Base-by-base conservation (phyloP, 2,113 vertebrate genomes). In the Anoplopoma fimbria region DNA sequence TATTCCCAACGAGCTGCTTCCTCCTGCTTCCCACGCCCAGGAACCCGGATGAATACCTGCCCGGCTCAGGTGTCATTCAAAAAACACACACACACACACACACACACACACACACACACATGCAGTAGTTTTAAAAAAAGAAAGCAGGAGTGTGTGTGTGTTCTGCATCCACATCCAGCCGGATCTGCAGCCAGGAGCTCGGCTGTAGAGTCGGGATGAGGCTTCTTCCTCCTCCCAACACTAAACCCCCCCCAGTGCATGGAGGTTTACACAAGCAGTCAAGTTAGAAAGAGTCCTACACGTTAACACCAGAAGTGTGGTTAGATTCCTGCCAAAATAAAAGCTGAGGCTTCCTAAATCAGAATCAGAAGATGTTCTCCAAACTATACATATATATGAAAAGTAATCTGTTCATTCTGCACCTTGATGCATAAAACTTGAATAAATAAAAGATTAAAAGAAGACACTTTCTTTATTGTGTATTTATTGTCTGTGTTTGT, bases 1-100 rank as follows among this genome's bases (percentile, higher is more conserved):
- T 55, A 81, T 85, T 88, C 86, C 63, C 82, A 53, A 21, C 62
- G 4, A 40, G 33, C 61, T 2, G 77, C 55, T 80, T 61, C 51
- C 73, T 69, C 15, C 25, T 69, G 7, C 69, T 49, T 72, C 61
- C 67, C 89, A 85, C 89, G 76, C 90, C 85, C 83, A 81, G 57
- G 40, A 82, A 71, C 34, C 69, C 64, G 83, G 47, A 0, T 5
- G 9, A 27, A 75, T 27, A 74, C 78, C 69, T 57, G 68, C 72
- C 73, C 75, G 23, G 67, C 69, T 86, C 88, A 90, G 88, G 87
- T 89, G 81, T 12, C 27, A 34, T 31, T 68, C 64, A 58, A 29
- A 60, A 61, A 42, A 2, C 23, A 5, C 29, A n/a, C 7, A 21
- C 71, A 21, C 47, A 62, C 9, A 45, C 40, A 9, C n/a, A n/a